Evolutionary conservation across 2,888 invertebrate species (phyloP).

Genomic region (Marasmarcha lunaedactyla): DNA sequence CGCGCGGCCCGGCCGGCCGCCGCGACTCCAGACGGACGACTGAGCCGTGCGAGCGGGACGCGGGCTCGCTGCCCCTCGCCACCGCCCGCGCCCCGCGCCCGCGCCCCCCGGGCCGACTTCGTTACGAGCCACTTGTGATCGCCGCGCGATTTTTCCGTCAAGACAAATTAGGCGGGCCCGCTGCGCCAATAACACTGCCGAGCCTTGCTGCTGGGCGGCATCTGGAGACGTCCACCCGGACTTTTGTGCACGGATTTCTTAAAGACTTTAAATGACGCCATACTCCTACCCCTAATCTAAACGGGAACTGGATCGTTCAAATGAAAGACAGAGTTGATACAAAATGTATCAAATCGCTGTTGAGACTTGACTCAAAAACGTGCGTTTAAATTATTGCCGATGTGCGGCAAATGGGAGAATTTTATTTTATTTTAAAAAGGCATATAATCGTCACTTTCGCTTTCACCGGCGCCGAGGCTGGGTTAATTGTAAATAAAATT

Average conservation of each 20-base stretch:
- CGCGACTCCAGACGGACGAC: conserved; percentile 70
- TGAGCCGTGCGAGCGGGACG: conserved; percentile 48
- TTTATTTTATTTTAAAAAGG: conserved; percentile 68
- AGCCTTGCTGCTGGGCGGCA: conserved; percentile 48
- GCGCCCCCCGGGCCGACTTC: conserved; percentile 51
- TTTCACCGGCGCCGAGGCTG: conserved; percentile 50
- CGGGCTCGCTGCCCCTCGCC: conserved; percentile 21
- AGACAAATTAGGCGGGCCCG: conserved; percentile 66
- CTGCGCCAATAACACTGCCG: conserved; percentile 32
- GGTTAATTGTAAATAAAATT: conserved; percentile 70
- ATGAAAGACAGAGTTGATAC: too few species aligned
- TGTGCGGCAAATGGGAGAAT: conserved; percentile 27
- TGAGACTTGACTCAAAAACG: too few species aligned
- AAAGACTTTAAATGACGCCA: too few species aligned
- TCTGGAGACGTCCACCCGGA: conserved; percentile 32
- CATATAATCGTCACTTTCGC: conserved; percentile 66
- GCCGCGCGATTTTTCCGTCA: conserved; percentile 68
- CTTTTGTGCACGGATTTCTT: conserved; percentile 23
- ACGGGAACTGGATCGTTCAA: too few species aligned
- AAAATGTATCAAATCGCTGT: too few species aligned
- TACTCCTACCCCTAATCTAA: too few species aligned
- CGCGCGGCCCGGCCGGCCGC: conserved; percentile 69
- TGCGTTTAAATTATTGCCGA: too few species aligned
- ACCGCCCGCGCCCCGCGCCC: conserved; percentile 21
- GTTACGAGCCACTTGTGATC: conserved; percentile 71